Base-by-base conservation (phyloP, 2,797 vertebrate genomes). In the Myotis daubentonii region DNA sequence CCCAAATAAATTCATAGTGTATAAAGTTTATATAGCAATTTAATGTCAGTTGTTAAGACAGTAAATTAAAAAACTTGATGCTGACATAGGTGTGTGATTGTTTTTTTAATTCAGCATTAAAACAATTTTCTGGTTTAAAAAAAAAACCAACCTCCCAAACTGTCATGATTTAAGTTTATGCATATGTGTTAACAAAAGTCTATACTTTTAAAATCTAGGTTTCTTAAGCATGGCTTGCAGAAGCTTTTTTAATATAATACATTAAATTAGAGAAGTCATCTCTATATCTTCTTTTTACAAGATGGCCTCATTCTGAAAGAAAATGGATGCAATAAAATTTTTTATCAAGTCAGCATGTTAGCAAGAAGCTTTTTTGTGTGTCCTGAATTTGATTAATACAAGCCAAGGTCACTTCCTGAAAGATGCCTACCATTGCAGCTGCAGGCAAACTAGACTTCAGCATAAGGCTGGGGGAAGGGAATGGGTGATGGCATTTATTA, bases 351-450 rank as follows among this genome's bases (percentile, higher is more conserved):
- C 98, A 98, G 98, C 98, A 98, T 97, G 97, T 98, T 98, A 98
- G 97, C 97, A 97, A 98, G 97, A 96, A 98, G 98, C 97, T 98
- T 98, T 98, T 98, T 96, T 97, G 91, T 98, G 96, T 98, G 98
- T 98, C 98, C 97, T 98, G 98, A 98, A 98, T 98, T 98, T 98
- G 98, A 98, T 98, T 98, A 98, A 98, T 98, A 97, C 97, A 97
- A 98, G 97, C 95, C 98, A 98, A 98, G 98, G 98, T 98, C 98
- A 99, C 98, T 98, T 98, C 98, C 98, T 98, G 98, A 98, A 98
- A 97, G 97, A 98, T 98, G 98, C 98, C 98, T 98, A 98, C 98
- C 89, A 95, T 68, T 97, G 97, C 98, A 98, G 98, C 98, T 98
- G 98, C 97, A 97, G 97, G 97, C 97, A 98, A 98, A 97, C 95